Evolutionary conservation across 1,140 invertebrate genomes (phyloP), one percentile per base, ranked within the genome.

Genomic region (Fopius arisanus): DNA sequence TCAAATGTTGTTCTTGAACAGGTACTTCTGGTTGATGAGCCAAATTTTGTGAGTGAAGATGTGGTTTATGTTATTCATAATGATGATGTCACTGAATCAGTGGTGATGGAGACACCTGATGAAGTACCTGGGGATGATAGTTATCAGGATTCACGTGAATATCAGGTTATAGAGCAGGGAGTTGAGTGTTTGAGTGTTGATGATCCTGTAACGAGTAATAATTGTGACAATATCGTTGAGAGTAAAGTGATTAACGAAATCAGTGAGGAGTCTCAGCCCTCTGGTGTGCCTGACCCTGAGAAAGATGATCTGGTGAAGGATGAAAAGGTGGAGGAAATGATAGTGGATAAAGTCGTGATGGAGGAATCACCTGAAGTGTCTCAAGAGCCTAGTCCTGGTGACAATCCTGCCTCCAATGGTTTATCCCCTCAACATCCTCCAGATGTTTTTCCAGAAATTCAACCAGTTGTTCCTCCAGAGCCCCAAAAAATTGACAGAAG

Each of bases 41-140:
- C 78, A 7, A 54, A 77, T 63, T 77, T 79, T 62, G 78, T 79
- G 19, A 75, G 73, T 23, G 80, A 84, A 67, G 77, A 82, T 65
- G 78, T 84, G 65, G 78, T 84, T 72, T 82, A 80, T 76, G 81
- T 85, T 62, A 83, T 86, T 76, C 76, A 82, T 54, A 82, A 79
- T 66, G 78, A 84, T n/a, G 79, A 80, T 73, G 78, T 73, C 5
- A 79, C 76, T 12, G 77, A 84, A 28, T 81, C 83, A 0, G 81
- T 82, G 77, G 74, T 80, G n/a, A 72, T 81, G 19, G 29, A 74
- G 19, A 73, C 78, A 2, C 72, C 80, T 12, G 67, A 75, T 29
- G 19, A 37, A 41, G 10, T 43, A 29, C 65, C 67, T 12, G 29
- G 65, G 9, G 73, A 76, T 26, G 67, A 73, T 62, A 63, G 59